phyloP scores from a whole-genome alignment of 1,140 invertebrate species.

The Eriocheir sinensis region DNA sequence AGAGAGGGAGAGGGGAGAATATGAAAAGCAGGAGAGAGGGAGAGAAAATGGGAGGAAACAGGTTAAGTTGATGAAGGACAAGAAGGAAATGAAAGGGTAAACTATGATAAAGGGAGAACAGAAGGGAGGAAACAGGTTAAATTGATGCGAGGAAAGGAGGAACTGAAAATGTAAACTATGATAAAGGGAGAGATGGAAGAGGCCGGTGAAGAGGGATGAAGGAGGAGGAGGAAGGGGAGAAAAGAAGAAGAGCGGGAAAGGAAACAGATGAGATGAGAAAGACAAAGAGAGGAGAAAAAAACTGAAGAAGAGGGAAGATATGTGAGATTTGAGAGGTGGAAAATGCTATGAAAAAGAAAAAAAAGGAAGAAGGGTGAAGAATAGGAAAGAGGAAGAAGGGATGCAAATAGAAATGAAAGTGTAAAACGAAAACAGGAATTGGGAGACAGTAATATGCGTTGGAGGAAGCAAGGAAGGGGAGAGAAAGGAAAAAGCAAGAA shows the following conservation, averaged over 20 bases:
- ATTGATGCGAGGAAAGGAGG: not conserved
- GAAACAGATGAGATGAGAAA: not conserved
- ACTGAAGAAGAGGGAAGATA: not conserved
- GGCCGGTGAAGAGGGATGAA: not conserved
- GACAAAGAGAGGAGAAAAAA: not conserved
- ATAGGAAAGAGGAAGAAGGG: not conserved
- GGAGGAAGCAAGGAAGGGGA: not conserved
- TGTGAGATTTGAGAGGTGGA: no score
- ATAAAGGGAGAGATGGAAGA: not conserved
- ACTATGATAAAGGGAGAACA: not conserved
- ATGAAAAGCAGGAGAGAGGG: not conserved
- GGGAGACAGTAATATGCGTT: not conserved
- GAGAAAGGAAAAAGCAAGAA: conserved; percentile 8
- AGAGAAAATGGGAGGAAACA: not conserved
- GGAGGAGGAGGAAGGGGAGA: not conserved
- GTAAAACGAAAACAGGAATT: not conserved
- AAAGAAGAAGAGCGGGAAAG: no score
- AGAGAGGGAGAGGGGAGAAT: not conserved
- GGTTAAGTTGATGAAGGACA: not conserved
- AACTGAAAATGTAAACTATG: not conserved
- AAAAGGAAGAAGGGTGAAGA: not conserved
- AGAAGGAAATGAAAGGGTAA: not conserved
- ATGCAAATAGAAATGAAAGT: not conserved
- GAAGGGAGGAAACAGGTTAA: not conserved
- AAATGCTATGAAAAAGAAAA: not conserved